Conservation (phyloP, 2,113 vertebrate species). For the Aleadryas rufinucha region DNA sequence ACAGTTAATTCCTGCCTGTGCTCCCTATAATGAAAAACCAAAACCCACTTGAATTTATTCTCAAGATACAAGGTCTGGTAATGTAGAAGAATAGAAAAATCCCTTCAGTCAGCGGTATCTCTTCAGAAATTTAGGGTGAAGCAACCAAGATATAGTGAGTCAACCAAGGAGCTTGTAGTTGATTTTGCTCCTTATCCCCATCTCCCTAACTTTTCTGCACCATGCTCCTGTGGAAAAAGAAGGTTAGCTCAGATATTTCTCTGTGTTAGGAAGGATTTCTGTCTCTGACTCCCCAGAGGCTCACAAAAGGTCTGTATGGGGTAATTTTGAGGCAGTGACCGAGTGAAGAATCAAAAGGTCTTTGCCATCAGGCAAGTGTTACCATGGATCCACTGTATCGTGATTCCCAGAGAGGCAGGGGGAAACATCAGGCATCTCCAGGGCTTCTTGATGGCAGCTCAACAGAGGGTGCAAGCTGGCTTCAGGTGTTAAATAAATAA, state of each 20-base stretch:
- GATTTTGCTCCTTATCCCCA: neutral
- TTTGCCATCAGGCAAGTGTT: neutral
- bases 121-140: neutral
- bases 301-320: neutral
- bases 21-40: neutral
- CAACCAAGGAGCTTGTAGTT: neutral
- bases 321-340: neutral
- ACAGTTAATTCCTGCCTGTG: neutral
- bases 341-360: neutral
- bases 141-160: neutral
- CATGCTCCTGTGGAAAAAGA: rapidly evolving
- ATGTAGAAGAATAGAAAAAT: neutral
- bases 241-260: neutral
- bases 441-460: neutral
- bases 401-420: neutral
- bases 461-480: neutral
- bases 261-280: neutral
- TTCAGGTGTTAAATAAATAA: neutral
- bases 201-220: neutral
- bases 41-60: neutral
- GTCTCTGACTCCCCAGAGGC: neutral
- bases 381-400: rapidly evolving
- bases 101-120: neutral
- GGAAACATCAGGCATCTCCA: neutral
- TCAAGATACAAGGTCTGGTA: neutral